Base-by-base conservation (phyloP, 2,888 invertebrate species). In the Nephrotoma appendiculata region DNA sequence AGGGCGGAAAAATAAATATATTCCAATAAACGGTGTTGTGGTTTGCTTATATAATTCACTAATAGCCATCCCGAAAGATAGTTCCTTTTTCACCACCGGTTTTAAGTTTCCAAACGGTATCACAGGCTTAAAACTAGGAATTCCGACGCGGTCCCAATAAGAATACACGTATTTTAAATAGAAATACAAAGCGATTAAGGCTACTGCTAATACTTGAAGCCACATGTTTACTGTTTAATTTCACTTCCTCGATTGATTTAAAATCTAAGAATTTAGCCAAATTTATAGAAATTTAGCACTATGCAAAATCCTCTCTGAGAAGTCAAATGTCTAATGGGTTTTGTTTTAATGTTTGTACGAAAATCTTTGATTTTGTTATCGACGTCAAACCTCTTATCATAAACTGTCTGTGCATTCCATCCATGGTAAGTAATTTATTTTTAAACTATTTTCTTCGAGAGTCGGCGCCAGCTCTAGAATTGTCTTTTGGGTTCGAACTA, bases 61-160 rank as follows among this genome's bases (percentile, higher is more conserved):
- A 86, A 94, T 92, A 19, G 93, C 93, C 88, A 94, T 92, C 41
- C 94, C 94, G 89, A 95, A 93, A 87, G 94, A 93, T 45, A 92
- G 91, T 88, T 93, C 92, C 45, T 93, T 91, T 86, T 92, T 92
- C 3, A 94, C 91, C 6, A 94, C 93, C 43, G 92, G 91, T 48
- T 91, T 91, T 88, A 95, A 91, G 87, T 94, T 93, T 0, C 95
- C 95, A 88, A 94, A 95, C 0, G 95, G 94, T 87, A 95, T 93
- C 11, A 89, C 89, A 0, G 94, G 93, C n/a, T 92, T 90, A 0
- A 94, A 92, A 45, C 93, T 93, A 0, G 91, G 91, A 5, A 95
- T 93, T 7, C 93, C 93, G 89, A 91, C 92, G 86, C 92, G 92
- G 52, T 92, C 90, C 95, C 95, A 95, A 89, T 94, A 89, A 1